These are phyloP conservation scores for Xanthia icteritia DNA, from an alignment of 2,888 invertebrate species.

Conservation along the genomic window DNA sequence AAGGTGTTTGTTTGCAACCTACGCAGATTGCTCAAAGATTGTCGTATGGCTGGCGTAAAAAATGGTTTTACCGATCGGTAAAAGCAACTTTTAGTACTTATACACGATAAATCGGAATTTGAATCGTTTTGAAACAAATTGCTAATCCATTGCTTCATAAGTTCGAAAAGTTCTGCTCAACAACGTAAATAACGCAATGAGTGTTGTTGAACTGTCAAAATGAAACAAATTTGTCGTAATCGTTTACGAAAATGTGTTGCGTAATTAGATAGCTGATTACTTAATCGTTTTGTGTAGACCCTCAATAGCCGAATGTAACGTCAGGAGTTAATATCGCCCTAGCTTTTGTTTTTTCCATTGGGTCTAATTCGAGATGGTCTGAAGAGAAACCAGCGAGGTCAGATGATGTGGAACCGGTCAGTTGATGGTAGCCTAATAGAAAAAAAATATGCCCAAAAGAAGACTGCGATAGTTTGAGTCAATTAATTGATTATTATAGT, in stretches of 20 bases:
- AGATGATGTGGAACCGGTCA: background rate
- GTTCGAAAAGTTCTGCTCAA: too few relatives aligned
- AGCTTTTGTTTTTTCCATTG: background rate
- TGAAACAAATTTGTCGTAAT: too few relatives aligned
- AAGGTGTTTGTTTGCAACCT: constrained; percentile 19
- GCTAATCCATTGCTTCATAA: too few relatives aligned
- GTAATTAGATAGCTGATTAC: too few relatives aligned
- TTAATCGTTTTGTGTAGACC: background rate
- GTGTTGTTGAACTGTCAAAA: too few relatives aligned
- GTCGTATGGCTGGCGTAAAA: background rate
- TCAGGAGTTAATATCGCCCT: background rate
- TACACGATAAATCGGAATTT: too few relatives aligned
- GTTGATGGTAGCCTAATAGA: background rate
- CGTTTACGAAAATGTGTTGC: too few relatives aligned
- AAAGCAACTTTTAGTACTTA: background rate
- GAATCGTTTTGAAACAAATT: too few relatives aligned
- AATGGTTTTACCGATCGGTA: background rate
- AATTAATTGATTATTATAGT: background rate
- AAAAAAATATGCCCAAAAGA: background rate
- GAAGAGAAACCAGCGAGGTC: background rate
- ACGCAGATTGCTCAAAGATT: constrained; percentile 25
- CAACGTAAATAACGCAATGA: too few relatives aligned
- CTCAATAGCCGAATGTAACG: background rate
- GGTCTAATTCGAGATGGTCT: background rate
- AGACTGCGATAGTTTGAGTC: background rate